A percentile compares a stretch with the other conserved stretches of the same genome.
Evolutionary conservation across 2,888 invertebrate species (phyloP).

Genomic region (Sminthurides aquaticus): DNA sequence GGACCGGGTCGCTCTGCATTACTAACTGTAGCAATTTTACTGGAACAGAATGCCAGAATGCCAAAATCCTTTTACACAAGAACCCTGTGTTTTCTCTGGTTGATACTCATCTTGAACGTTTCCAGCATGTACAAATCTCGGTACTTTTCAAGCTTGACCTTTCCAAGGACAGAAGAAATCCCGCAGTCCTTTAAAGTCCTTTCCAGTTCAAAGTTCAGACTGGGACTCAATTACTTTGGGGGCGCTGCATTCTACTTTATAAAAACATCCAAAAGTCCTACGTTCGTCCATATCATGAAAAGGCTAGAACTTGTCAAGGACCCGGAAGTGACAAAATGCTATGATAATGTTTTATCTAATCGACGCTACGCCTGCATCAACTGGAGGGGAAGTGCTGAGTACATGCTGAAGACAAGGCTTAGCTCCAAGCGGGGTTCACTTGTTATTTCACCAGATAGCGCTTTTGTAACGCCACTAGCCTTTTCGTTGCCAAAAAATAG

Average conservation of each 20-base stretch:
- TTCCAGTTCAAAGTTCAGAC: not conserved
- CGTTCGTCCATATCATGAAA: not conserved
- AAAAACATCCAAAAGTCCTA: not conserved
- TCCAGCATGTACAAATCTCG: not conserved
- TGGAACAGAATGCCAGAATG: not conserved
- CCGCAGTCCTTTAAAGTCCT: constrained; percentile 6
- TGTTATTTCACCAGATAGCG: not conserved
- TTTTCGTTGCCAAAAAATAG: not conserved
- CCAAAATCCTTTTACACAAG: not conserved
- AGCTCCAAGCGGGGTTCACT: not conserved
- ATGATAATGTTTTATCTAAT: not conserved
- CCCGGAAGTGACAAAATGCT: not conserved
- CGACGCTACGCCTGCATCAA: not conserved
- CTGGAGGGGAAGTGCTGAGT: not conserved
- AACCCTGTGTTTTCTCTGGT: not conserved
- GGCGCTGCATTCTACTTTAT: constrained; percentile 5
- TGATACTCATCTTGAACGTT: constrained; percentile 2
- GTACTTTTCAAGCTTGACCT: not conserved
- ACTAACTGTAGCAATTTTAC: not conserved
- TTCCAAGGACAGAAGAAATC: not conserved
- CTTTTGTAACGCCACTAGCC: not conserved
- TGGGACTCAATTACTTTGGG: not conserved
- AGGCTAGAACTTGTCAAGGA: not conserved
- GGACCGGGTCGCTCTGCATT: not conserved
- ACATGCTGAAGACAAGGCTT: not conserved